Evolutionary conservation across 2,113 vertebrate species (phyloP), one percentile per base, ranked within the genome.

Genomic region (Vombatus ursinus): DNA sequence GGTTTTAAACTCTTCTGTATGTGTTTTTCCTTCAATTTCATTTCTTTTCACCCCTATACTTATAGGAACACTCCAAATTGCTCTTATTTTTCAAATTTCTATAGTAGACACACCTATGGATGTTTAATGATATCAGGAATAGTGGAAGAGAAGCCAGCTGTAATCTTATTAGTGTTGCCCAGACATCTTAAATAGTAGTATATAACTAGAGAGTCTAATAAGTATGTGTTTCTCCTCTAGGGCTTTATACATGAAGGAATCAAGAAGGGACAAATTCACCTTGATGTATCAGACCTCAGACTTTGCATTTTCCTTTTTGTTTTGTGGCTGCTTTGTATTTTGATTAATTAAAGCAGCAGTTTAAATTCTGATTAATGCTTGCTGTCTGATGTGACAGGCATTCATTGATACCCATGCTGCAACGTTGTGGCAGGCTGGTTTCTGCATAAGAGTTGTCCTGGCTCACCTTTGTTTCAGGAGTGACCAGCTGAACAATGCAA

Each of bases 1-100:
- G 68, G 9, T 52, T 96, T 96, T 51, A 54, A 26, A 90, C 3
- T 89, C 61, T 94, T 94, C 92, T 84, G 50, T 91, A 84, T 94
- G 37, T 89, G 37, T 94, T 97, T 97, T 97, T 50, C 57, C n/a
- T 19, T 94, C 95, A 90, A 52, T 90, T 92, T 91, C 94, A 26
- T 93, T 92, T 92, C 77, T 92, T 97, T 97, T 92, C 3, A 95
- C n/a, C 37, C 52, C 22, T 53, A 47, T 95, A 91, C 28, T 49
- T 94, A 95, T 26, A 52, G 94, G 68, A 96, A 49, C 48, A 93
- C 44, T 90, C 48, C 84, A 93, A 92, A 3, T 47, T 96, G 47
- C 12, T 93, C 95, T 97, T 90, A 92, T 91, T 97, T 97, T 96
- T 96, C 37, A 93, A 96, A 95, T 94, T 44, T 44, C 28, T 48